These are phyloP conservation scores for Sebastes itinus DNA, from an alignment of 2,797 vertebrate genomes.

Conservation along the genomic window DNA sequence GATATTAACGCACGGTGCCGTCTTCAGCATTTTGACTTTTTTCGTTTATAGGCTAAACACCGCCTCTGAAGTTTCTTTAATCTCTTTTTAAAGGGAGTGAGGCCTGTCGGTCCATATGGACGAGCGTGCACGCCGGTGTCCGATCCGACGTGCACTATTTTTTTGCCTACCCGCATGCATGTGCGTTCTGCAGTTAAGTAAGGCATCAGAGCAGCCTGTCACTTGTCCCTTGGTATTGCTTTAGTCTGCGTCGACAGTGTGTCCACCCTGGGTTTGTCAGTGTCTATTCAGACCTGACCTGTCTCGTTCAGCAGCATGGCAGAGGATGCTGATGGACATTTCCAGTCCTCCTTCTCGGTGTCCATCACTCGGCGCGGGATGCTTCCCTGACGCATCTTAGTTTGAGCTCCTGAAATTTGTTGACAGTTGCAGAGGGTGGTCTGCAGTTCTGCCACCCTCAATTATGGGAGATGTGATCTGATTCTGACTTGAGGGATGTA, in stretches of 20 bases:
- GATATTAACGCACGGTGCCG: not conserved
- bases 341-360: conserved; percentile 81
- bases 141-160: conserved; percentile 1
- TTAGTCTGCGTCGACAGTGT: conserved; percentile 80
- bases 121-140: conserved; percentile 18
- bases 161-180: not conserved
- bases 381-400: conserved; percentile 76
- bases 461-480: conserved; percentile 78
- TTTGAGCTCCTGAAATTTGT: conserved; percentile 81
- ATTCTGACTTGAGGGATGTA: conserved; percentile 77
- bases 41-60: not conserved
- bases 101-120: conserved; percentile 41
- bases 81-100: conserved; percentile 2
- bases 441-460: conserved; percentile 82
- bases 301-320: conserved; percentile 77
- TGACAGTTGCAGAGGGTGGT: conserved; percentile 86
- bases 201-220: conserved; percentile 80
- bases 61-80: not conserved
- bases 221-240: conserved; percentile 76
- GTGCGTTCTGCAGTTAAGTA: conserved; percentile 69
- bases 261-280: conserved; percentile 85
- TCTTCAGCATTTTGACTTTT: conserved; percentile 10
- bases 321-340: conserved; percentile 83
- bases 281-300: conserved; percentile 83
- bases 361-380: conserved; percentile 77